Evolutionary conservation across 2,888 invertebrate genomes (phyloP).

Genomic region (Brenthis daphne): DNA sequence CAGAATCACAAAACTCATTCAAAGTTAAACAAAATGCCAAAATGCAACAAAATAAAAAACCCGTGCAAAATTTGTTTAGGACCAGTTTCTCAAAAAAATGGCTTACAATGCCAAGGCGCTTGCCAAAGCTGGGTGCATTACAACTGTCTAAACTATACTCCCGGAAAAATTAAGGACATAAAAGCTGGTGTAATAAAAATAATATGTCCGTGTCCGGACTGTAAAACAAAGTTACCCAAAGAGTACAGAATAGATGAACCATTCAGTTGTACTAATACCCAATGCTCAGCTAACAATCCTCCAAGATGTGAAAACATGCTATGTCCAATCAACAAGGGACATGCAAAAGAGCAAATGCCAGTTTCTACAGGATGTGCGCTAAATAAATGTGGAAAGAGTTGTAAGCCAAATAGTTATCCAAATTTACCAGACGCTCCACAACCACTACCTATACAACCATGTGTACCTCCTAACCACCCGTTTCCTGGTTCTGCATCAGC

Average conservation of each 20-base stretch:
- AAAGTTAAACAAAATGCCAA: slow-evolving; percentile 38
- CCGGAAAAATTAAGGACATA: slow-evolving; percentile 66
- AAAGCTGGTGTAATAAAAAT: slow-evolving; percentile 62
- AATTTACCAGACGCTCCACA: slow-evolving; percentile 31
- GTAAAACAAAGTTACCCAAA: slow-evolving; percentile 53
- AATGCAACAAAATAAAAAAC: slow-evolving; percentile 55
- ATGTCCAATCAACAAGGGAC: slow-evolving; percentile 47
- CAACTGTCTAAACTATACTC: slow-evolving; percentile 64
- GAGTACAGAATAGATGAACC: slow-evolving; percentile 55
- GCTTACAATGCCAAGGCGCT: slow-evolving; percentile 65
- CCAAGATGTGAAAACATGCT: slow-evolving; percentile 47
- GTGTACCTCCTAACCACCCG: slow-evolving; percentile 25
- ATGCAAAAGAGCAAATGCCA: slow-evolving; percentile 35
- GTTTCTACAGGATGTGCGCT: slow-evolving; percentile 43
- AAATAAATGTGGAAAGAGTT: slow-evolving; percentile 48
- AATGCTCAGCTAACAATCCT: slow-evolving; percentile 59
- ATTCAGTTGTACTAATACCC: slow-evolving; percentile 55
- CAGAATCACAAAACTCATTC: slow-evolving; percentile 5
- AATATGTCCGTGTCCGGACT: slow-evolving; percentile 72
- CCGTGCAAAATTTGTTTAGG: slow-evolving; percentile 69
- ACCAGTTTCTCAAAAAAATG: slow-evolving; percentile 57
- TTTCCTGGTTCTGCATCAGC: slow-evolving; percentile 19
- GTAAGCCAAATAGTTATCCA: slow-evolving; percentile 47
- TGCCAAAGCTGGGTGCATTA: slow-evolving; percentile 69
- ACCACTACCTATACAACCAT: slow-evolving; percentile 23